Base-by-base conservation (phyloP, 2,797 vertebrate genomes). In the Pseudochirops corinnae region DNA sequence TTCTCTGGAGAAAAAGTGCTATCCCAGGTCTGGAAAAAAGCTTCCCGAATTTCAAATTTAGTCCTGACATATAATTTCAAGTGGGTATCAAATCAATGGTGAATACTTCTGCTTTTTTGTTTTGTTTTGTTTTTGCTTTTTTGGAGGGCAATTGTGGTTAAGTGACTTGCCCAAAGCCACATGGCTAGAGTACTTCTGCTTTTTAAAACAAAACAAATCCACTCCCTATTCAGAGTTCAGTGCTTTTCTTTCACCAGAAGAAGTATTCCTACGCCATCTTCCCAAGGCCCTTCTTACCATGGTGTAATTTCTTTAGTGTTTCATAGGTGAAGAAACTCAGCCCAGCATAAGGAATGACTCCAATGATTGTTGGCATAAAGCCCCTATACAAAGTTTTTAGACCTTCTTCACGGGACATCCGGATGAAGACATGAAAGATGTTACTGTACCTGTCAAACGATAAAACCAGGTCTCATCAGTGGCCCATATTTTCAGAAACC, bases 311-410 rank as follows among this genome's bases (percentile, higher is more conserved):
- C 98, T 99, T 99, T 29, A 99, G 97, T 0, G 99, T 99, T 98
- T 99, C 99, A 0, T 99, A 99, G 90, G 99, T 99, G 97, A 99
- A 99, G 98, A 99, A 99, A 98, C 99, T 99, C 94, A 99, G 99
- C 7, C 99, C 99, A 0, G 99, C 99, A 0, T 99, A 99, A 0
- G 99, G 99, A 87, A 99, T 98, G 26, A 99, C 99, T 0, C 99
- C 99, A 52, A 99, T 98, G 92, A 99, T 99, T 7, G 99, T 99
- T 26, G 99, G 99, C 0, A 98, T 98, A 90, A 99, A 99, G 12
- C 99, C 99, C 3, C 99, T 99, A 95, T 99, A 99, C 46, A 99
- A 90, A 0, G 99, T 99, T 98, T 99, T 99, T 97, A 99, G 90
- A 0, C 99, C 99, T 94, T 99, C 99, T 94, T 99, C 99, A 13